Evolutionary conservation across 2,113 vertebrate genomes (phyloP).

Genomic region (Brachyhypopomus gauderio): DNA sequence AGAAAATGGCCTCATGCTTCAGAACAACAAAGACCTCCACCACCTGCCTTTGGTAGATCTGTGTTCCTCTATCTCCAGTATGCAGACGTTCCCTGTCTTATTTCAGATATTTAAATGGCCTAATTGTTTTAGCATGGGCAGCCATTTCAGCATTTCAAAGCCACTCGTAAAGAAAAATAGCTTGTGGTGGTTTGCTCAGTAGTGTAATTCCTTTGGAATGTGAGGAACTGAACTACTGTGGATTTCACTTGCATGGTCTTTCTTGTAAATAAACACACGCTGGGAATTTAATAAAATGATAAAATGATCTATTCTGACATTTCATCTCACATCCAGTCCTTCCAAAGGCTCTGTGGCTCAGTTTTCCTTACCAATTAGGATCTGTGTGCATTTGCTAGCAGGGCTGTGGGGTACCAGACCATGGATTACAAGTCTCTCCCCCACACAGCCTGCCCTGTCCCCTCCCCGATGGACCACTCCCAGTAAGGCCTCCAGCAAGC

Average conservation of each 20-base stretch:
- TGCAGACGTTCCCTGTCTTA: conserved; percentile 48
- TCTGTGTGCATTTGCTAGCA: conserved; percentile 85
- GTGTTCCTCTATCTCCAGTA: conserved; percentile 42
- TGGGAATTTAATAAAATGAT: conserved; percentile 1
- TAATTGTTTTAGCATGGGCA: conserved; percentile 71
- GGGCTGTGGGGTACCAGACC: conserved; percentile 87
- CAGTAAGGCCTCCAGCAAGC: conserved; percentile 84
- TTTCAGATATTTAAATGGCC: conserved; percentile 67
- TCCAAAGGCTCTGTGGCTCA: not conserved
- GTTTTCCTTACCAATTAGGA: conserved; percentile 86
- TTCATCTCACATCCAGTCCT: not conserved
- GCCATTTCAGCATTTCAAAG: conserved; percentile 45
- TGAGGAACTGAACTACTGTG: conserved; percentile 55
- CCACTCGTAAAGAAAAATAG: conserved; percentile 56
- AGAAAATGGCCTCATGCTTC: conserved; percentile 5
- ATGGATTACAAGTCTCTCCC: conserved; percentile 84
- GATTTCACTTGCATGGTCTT: conserved; percentile 45
- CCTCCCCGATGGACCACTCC: conserved; percentile 83
- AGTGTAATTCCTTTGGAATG: conserved; percentile 57
- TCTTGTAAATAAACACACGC: conserved; percentile 28
- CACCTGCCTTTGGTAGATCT: conserved; percentile 53
- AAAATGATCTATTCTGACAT: conserved; percentile 7
- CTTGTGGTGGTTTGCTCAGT: conserved; percentile 62
- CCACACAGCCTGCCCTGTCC: conserved; percentile 56
- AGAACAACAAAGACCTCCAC: conserved; percentile 31